phyloP scores from a whole-genome alignment of 2,797 vertebrate genomes.

The Triplophysa bombifrons region DNA sequence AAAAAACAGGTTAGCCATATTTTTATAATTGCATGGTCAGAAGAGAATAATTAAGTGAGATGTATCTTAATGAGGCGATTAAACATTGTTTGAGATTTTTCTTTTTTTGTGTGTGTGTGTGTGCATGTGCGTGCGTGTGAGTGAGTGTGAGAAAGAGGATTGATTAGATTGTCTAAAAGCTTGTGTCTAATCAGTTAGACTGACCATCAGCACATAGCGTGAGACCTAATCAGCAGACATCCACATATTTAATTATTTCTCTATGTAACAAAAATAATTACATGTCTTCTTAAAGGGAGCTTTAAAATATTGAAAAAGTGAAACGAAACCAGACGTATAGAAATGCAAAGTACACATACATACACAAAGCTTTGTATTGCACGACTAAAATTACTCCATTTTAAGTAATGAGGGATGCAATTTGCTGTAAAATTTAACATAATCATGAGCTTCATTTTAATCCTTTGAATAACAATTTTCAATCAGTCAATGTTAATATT shows the following conservation, averaged over 20 bases:
- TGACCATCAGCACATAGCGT: conserved; percentile 19
- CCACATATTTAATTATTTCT: conserved; percentile 80
- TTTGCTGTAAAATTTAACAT: conserved; percentile 7
- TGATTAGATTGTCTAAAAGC: conserved; percentile 1
- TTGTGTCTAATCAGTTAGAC: conserved; percentile 6
- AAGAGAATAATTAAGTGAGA: too few relatives aligned
- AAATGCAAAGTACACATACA: conserved; percentile 62
- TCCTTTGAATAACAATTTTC: background rate
- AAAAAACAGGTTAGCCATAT: too few relatives aligned
- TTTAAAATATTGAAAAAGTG: conserved; percentile 66
- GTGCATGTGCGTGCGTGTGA: too few relatives aligned
- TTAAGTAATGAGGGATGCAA: conserved; percentile 55
- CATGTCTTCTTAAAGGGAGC: conserved; percentile 74
- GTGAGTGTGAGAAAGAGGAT: background rate
- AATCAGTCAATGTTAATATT: conserved; percentile 20
- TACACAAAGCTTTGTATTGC: conserved; percentile 69
- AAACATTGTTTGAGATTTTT: too few relatives aligned
- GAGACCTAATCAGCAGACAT: conserved; percentile 62
- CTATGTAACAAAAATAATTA: conserved; percentile 85
- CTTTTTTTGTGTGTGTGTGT: too few relatives aligned
- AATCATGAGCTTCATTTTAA: background rate
- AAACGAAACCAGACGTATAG: conserved; percentile 53
- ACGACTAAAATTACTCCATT: conserved; percentile 67
- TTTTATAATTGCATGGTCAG: too few relatives aligned
- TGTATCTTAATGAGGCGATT: too few relatives aligned